Conservation (phyloP, 2,797 vertebrate species). For the Centropyge bicolor region DNA sequence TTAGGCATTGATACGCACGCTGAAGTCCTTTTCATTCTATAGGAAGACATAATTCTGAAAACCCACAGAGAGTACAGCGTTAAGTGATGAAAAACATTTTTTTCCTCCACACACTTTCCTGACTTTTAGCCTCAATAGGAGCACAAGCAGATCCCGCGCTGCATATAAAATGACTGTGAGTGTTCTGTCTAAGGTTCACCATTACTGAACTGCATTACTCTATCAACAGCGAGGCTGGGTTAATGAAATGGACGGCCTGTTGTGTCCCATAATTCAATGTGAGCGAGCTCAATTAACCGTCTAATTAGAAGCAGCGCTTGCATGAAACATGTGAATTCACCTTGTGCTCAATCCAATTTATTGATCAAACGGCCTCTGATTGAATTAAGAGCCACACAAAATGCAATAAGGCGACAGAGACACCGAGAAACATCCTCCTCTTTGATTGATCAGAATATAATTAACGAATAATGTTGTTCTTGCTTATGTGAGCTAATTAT, state of each 20-base stretch:
- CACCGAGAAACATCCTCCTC: slow-evolving; percentile 14
- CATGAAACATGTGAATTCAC: slow-evolving; percentile 69
- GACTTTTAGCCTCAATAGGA: not conserved
- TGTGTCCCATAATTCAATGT: slow-evolving; percentile 66
- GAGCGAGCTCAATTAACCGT: slow-evolving; percentile 70
- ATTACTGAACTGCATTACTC: slow-evolving; percentile 52
- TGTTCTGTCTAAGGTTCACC: not conserved
- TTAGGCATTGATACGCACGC: slow-evolving; percentile 9
- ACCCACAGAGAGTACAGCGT: not conserved
- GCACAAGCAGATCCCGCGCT: not conserved
- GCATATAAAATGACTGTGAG: not conserved
- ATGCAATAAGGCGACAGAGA: slow-evolving; percentile 30
- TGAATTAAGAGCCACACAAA: slow-evolving; percentile 55
- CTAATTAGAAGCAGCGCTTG: slow-evolving; percentile 72
- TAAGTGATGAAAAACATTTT: not conserved
- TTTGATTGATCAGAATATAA: slow-evolving; percentile 34
- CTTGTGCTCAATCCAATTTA: slow-evolving; percentile 64
- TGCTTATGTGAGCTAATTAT: not conserved
- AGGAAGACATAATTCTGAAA: not conserved
- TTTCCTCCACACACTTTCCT: not conserved
- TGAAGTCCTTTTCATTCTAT: not conserved
- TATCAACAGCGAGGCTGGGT: slow-evolving; percentile 65
- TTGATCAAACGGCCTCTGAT: slow-evolving; percentile 55
- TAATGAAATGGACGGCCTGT: slow-evolving; percentile 73
- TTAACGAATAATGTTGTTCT: slow-evolving; percentile 11